Conservation (phyloP, 1,140 invertebrate genomes). For the Mycetomoellerius zeteki region DNA sequence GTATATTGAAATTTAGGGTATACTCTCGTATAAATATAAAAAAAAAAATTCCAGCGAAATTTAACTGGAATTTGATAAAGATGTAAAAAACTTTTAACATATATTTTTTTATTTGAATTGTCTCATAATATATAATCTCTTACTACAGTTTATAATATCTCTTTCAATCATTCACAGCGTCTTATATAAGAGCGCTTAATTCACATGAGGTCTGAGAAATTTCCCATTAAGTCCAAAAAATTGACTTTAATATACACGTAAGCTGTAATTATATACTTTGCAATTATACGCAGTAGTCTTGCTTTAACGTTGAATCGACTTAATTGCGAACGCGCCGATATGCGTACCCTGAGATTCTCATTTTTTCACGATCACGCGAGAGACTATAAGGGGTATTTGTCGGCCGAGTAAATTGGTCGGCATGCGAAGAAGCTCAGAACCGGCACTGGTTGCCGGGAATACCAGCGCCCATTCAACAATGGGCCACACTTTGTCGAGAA, state of each 20-base stretch:
- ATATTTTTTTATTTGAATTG: neutral
- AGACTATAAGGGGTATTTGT: slow-evolving; percentile 56
- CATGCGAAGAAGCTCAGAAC: slow-evolving; percentile 63
- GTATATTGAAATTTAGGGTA: neutral
- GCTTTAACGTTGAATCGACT: slow-evolving; percentile 28
- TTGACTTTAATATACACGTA: slow-evolving; percentile 29
- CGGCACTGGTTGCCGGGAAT: slow-evolving; percentile 47
- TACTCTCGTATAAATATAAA: neutral
- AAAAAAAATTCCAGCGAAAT: neutral
- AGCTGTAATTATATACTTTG: slow-evolving; percentile 44
- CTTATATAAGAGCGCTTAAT: neutral
- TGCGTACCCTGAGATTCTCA: neutral
- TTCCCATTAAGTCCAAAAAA: neutral
- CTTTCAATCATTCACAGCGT: neutral
- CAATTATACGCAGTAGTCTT: slow-evolving; percentile 17
- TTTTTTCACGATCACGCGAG: slow-evolving; percentile 49
- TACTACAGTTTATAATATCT: neutral
- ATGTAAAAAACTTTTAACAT: neutral
- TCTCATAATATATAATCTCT: neutral
- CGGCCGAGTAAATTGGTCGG: slow-evolving; percentile 68
- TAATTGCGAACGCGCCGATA: neutral
- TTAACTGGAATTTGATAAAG: neutral
- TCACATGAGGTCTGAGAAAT: neutral
- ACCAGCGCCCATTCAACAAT: slow-evolving; percentile 70
- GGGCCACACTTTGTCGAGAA: slow-evolving; percentile 69